Percentiles rank a stretch among this genome's conserved stretches.
Conservation (phyloP, 1,140 invertebrate species). For the Drosophila pallidifrons region DNA sequence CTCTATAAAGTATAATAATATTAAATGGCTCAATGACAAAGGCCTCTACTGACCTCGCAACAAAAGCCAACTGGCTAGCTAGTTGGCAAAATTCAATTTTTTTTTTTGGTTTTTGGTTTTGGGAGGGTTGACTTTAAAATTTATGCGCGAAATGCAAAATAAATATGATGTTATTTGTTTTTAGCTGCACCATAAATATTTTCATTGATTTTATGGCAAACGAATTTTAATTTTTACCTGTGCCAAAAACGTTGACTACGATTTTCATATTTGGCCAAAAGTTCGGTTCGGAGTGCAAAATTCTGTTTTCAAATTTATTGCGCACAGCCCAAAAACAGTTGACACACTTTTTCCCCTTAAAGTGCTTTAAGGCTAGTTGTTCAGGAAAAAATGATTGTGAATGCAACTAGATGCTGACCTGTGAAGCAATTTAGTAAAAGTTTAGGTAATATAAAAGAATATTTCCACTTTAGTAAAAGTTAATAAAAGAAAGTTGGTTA, state of each 20-base stretch:
- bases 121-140: slow-evolving; percentile 42
- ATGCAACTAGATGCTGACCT: neutral
- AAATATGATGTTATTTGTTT: slow-evolving; percentile 61
- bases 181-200: slow-evolving; percentile 58
- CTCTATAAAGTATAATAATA: slow-evolving; percentile 18
- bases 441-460: no score
- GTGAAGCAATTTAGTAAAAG: neutral
- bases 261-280: slow-evolving; percentile 12
- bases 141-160: slow-evolving; percentile 55
- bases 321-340: slow-evolving; percentile 8
- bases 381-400: neutral
- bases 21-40: slow-evolving; percentile 6
- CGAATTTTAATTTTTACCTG: slow-evolving; percentile 58
- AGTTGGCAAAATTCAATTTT: neutral
- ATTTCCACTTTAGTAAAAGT: no score
- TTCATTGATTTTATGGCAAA: slow-evolving; percentile 67
- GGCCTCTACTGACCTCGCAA: neutral
- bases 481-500: neutral
- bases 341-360: neutral
- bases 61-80: no score
- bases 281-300: slow-evolving; percentile 12
- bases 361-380: neutral
- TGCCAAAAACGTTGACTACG: slow-evolving; percentile 7
- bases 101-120: slow-evolving; percentile 9
- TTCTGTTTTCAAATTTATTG: slow-evolving; percentile 17